Evolutionary conservation across 2,113 vertebrate genomes (phyloP).

Genomic region (Syrmaticus mikado): DNA sequence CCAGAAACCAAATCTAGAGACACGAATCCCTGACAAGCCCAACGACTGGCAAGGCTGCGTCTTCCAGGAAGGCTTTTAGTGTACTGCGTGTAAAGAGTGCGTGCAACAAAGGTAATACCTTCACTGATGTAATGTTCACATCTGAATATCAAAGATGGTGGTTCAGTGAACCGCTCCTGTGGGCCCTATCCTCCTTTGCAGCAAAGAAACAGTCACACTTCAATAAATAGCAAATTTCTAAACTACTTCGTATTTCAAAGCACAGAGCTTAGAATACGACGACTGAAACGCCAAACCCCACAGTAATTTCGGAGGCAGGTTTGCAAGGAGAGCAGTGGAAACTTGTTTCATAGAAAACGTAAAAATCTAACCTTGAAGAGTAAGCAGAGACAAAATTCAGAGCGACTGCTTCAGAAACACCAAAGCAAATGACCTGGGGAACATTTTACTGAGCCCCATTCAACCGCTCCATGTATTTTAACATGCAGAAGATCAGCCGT

Average conservation of each 20-base stretch:
- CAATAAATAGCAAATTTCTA: background rate
- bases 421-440: background rate
- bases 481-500: background rate
- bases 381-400: background rate
- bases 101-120: background rate
- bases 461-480: background rate
- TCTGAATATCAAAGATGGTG: background rate
- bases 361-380: background rate
- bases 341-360: background rate
- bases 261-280: background rate
- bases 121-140: background rate
- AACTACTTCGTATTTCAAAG: background rate
- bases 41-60: background rate
- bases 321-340: background rate
- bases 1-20: background rate
- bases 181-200: background rate
- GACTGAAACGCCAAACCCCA: fast-evolving
- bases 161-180: background rate
- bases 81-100: fast-evolving
- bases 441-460: background rate
- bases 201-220: fast-evolving
- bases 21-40: slow-evolving; percentile 4
- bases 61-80: background rate
- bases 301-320: background rate
- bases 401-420: background rate